Base-by-base conservation (phyloP, 2,113 vertebrate species). In the Lepisosteus oculatus region DNA sequence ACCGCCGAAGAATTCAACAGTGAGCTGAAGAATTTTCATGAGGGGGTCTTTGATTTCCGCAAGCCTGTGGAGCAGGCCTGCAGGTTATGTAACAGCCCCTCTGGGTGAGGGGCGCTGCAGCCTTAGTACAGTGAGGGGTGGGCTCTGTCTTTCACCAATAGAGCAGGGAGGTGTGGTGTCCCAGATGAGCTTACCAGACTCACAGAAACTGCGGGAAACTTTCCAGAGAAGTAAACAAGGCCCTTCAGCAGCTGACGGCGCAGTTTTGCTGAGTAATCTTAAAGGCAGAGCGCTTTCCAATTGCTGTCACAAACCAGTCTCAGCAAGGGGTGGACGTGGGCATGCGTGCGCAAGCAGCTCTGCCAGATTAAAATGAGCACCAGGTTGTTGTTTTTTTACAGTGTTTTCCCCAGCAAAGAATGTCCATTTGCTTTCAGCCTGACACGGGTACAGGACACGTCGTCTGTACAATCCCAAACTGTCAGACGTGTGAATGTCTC, bases 241-340 rank as follows among this genome's bases (percentile, higher is more conserved):
- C 17, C 43, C 8, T 57, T 47, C 44, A 54, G 41, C 15, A 43
- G 13, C 14, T 15, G 42, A 74, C 44, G 43, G n/a, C 61, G 47
- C n/a, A 42, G 42, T 75, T 56, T 47, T 61, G 73, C 73, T 70
- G 73, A 75, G 67, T 65, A 69, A 70, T 64, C 55, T 57, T 70
- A 70, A 70, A 69, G 61, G 29, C 29, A 55, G 7, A 63, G 57
- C 17, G 29, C 56, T 43, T 70, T 43, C n/a, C 43, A 43, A 61
- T 43, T 29, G 29, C 29, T 29, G 29, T 29, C 29, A 1, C 29
- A 29, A 29, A 29, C 29, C 29, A 29, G 29, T 29, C 29, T 29
- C 29, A 29, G 29, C 29, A 29, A 29, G 29, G 29, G 29, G 29
- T 29, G 29, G 29, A 29, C 29, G 29, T 29, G 29, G 29, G 29